These are phyloP conservation scores for Antrozous pallidus DNA, from an alignment of 2,797 vertebrate genomes.

Conservation along the genomic window DNA sequence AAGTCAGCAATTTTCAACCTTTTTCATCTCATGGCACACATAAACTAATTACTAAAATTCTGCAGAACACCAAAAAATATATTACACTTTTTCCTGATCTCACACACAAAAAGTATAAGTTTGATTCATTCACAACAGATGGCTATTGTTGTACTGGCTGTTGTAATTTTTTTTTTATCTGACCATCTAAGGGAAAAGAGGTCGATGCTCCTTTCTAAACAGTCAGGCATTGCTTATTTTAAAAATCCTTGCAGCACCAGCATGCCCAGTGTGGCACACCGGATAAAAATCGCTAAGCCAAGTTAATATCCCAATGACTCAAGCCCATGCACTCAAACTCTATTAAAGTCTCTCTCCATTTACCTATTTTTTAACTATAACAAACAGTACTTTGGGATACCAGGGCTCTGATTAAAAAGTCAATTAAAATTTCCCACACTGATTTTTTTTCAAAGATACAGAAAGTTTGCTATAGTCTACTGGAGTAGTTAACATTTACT, in stretches of 20 bases:
- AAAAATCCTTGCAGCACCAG: not conserved
- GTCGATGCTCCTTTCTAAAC: not conserved
- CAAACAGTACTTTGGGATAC: constrained; percentile 25
- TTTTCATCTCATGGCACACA: not conserved
- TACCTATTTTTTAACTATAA: not conserved
- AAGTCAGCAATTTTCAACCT: not conserved
- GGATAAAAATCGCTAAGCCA: not conserved
- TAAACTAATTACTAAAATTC: not conserved
- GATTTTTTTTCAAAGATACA: not conserved
- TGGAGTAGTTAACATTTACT: not conserved
- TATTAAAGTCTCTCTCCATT: not conserved
- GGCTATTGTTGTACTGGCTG: not conserved
- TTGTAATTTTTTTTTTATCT: not conserved
- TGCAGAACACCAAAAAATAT: not conserved
- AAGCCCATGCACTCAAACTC: not conserved
- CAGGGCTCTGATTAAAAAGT: not conserved
- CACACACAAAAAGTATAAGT: not conserved
- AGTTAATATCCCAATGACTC: not conserved
- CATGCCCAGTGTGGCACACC: not conserved
- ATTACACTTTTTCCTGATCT: not conserved
- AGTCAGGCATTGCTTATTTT: not conserved
- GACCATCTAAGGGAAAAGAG: not conserved
- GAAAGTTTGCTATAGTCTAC: not conserved
- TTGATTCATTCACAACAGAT: not conserved
- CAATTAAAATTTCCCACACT: not conserved